Evolutionary conservation across 2,888 invertebrate species (phyloP), one percentile per base, ranked within the genome.

Genomic region (Habroteleia sp.): DNA sequence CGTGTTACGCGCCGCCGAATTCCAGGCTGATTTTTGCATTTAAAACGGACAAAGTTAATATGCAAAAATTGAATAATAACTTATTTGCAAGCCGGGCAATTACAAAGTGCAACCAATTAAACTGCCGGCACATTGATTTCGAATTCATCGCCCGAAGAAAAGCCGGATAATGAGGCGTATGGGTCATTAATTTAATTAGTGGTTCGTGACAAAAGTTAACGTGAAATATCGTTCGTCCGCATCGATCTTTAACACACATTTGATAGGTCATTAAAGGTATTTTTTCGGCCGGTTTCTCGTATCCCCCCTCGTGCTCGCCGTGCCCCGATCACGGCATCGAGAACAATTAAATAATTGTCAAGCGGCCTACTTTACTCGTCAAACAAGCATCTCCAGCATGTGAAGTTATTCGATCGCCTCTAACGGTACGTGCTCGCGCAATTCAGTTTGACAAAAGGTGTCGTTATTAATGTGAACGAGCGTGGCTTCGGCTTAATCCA

Each of bases 11-110:
- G 14, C 27, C 37, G 42, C 13, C 39, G 35, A 37, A 60, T 73
- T 66, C 73, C 50, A 60, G 66, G 66, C 35, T 66, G 66, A 66
- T 39, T 66, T 73, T 73, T 66, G 66, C 65, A 73, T 73, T 60
- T 60, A 29, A 65, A 56, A 14, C 1, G 6, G 23, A 37, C 14
- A 27, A 44, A 6, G 42, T 50, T 63, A 58, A 52, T 73, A 73
- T 58, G 58, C 54, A 65, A 73, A 73, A 58, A 23, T 58, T 41
- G 50, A 72, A 56, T 65, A 65, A 65, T 72, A 63, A 72, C 60
- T 60, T 39, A 52, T 35, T 56, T 20, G 37, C 31, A 20, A 35
- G 48, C 6, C 27, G 16, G 17, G 31, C 63, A 25, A 56, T 56
- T 48, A 46, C 69, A 39, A 48, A 56, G 16, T 14, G 56, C 35